A percentile compares a stretch with the other conserved stretches of the same genome.
Evolutionary conservation across 2,888 invertebrate genomes (phyloP).

Genomic region (Phyllotreta striolata): DNA sequence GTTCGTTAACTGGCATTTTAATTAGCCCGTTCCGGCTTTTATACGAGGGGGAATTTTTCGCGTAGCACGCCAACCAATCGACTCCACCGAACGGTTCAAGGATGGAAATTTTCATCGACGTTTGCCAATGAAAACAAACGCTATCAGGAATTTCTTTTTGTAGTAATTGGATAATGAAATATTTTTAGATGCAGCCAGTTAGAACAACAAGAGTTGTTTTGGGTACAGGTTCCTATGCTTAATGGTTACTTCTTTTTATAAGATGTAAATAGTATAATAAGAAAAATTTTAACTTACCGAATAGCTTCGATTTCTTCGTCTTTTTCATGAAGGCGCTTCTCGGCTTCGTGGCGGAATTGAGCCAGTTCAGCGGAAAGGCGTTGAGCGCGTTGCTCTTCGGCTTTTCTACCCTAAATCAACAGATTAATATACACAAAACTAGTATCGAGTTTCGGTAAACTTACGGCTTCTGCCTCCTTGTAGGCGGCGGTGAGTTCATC

Average conservation of each 20-base stretch:
- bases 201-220: slow-evolving; percentile 1
- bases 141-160: too few species aligned
- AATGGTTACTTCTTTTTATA: too few species aligned
- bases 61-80: slow-evolving; percentile 50
- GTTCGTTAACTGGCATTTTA: slow-evolving; percentile 42
- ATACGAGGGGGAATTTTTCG: slow-evolving; percentile 41
- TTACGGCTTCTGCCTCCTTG: slow-evolving; percentile 98
- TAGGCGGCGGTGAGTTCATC: slow-evolving; percentile 98
- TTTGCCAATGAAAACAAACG: slow-evolving; percentile 19
- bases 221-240: too few species aligned
- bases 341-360: slow-evolving; percentile 95
- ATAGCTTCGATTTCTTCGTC: slow-evolving; percentile 98
- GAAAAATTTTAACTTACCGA: slow-evolving; percentile 74
- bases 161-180: too few species aligned
- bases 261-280: slow-evolving; percentile 1
- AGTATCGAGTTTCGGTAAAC: slow-evolving; percentile 57
- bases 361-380: slow-evolving; percentile 92
- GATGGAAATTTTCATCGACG: slow-evolving; percentile 34
- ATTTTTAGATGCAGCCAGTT: not conserved
- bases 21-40: slow-evolving; percentile 44
- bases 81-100: slow-evolving; percentile 32
- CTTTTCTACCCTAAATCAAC: slow-evolving; percentile 84
- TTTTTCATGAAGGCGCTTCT: slow-evolving; percentile 96
- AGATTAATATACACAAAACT: slow-evolving; percentile 8
- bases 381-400: slow-evolving; percentile 95